Evolutionary conservation across 2,888 invertebrate genomes (phyloP).

Genomic region (Patella depressa): DNA sequence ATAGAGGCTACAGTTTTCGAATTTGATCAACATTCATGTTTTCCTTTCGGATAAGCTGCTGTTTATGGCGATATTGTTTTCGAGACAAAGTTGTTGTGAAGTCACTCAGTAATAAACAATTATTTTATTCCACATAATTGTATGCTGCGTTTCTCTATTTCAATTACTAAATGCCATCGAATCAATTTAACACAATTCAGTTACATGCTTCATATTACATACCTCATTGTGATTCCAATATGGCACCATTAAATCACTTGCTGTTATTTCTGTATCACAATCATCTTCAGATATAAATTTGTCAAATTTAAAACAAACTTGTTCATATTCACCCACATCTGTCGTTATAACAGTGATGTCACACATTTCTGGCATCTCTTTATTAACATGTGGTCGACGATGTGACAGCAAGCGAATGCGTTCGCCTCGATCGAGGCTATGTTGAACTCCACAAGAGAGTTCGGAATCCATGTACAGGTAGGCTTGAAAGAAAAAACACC

Average conservation of each 20-base stretch:
- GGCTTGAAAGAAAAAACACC: no score
- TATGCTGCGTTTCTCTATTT: no score
- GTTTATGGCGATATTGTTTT: no score
- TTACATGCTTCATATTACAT: no score
- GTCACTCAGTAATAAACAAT: no score
- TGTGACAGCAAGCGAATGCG: background rate
- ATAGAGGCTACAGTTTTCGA: no score
- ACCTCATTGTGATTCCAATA: slow-evolving; percentile 3
- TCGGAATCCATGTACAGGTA: background rate
- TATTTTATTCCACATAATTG: no score
- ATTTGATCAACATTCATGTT: no score
- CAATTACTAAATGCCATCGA: no score
- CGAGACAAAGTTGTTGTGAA: no score
- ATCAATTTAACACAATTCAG: no score
- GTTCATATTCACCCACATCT: background rate
- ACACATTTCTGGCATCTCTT: background rate
- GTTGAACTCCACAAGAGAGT: background rate
- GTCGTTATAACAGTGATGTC: background rate
- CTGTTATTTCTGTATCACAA: background rate
- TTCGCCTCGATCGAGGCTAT: background rate
- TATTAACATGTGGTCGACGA: background rate
- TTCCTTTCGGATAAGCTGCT: no score
- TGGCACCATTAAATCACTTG: background rate
- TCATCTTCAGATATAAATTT: background rate
- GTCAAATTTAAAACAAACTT: background rate